Evolutionary conservation across 1,140 invertebrate genomes (phyloP).

Genomic region (Dermatophagoides farinae): DNA sequence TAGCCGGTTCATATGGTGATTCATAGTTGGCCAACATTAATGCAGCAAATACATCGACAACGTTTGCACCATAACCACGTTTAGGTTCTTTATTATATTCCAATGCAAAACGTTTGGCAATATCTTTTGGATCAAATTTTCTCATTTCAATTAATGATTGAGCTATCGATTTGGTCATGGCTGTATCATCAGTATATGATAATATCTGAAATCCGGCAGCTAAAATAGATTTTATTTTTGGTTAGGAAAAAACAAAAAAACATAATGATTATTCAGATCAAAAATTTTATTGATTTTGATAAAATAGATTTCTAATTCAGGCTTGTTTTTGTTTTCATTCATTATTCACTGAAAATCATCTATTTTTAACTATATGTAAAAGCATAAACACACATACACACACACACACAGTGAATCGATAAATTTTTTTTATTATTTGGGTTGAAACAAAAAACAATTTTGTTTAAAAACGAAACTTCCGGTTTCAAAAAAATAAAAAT

Average conservation of each 20-base stretch:
- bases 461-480: too few relatives aligned
- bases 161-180: conserved; percentile 45
- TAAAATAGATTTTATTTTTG: too few relatives aligned
- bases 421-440: too few relatives aligned
- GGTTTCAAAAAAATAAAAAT: too few relatives aligned
- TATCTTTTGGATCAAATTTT: conserved; percentile 24
- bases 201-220: conserved; percentile 33
- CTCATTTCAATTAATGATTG: conserved; percentile 39
- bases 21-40: conserved; percentile 34
- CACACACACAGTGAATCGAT: too few relatives aligned
- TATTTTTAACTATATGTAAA: too few relatives aligned
- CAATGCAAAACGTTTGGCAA: conserved; percentile 37
- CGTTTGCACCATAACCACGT: conserved; percentile 42
- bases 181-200: conserved; percentile 51
- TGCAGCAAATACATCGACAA: conserved; percentile 41
- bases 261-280: not conserved
- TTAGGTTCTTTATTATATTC: conserved; percentile 40
- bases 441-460: too few relatives aligned
- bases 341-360: too few relatives aligned
- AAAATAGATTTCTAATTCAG: too few relatives aligned
- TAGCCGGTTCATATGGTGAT: conserved; percentile 41
- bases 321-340: too few relatives aligned
- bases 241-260: conserved; percentile 1
- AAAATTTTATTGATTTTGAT: too few relatives aligned
- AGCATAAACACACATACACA: too few relatives aligned